phyloP scores from a whole-genome alignment of 2,888 invertebrate species.

The Hemaris fuciformis region DNA sequence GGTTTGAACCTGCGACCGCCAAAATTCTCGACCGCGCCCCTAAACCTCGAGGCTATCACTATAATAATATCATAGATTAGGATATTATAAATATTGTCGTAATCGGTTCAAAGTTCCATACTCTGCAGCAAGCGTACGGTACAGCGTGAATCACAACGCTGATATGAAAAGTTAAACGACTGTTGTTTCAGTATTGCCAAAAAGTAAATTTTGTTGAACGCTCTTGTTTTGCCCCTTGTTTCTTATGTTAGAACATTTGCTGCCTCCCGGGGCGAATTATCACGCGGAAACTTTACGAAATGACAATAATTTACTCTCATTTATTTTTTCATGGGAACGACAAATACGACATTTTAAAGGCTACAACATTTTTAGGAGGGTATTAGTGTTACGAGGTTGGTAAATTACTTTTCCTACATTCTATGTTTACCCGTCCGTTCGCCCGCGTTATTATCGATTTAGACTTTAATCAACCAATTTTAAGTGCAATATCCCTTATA shows the following conservation, averaged over 20 bases:
- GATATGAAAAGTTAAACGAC: constrained; percentile 64
- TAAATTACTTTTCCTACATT: not conserved
- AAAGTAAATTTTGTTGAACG: constrained; percentile 48
- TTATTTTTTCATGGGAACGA: constrained; percentile 28
- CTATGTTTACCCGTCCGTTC: too few species aligned
- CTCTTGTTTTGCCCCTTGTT: constrained; percentile 35
- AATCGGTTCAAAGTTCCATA: not conserved
- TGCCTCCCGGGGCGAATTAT: constrained; percentile 42
- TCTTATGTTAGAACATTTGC: constrained; percentile 40
- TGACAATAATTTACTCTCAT: constrained; percentile 40
- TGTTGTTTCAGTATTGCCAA: constrained; percentile 59
- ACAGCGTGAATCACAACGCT: constrained; percentile 33
- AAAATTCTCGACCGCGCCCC: too few species aligned
- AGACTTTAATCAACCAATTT: too few species aligned
- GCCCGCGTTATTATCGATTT: too few species aligned
- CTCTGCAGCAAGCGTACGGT: not conserved
- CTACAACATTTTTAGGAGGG: not conserved
- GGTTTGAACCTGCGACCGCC: too few species aligned
- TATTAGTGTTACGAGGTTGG: not conserved
- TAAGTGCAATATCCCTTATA: too few species aligned
- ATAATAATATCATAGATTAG: too few species aligned
- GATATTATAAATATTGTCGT: too few species aligned
- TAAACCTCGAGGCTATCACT: too few species aligned
- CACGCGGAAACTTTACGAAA: constrained; percentile 37
- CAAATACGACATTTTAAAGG: constrained; percentile 15